phyloP scores from a whole-genome alignment of 2,113 vertebrate genomes.

The Brachypodius melanocephalos region DNA sequence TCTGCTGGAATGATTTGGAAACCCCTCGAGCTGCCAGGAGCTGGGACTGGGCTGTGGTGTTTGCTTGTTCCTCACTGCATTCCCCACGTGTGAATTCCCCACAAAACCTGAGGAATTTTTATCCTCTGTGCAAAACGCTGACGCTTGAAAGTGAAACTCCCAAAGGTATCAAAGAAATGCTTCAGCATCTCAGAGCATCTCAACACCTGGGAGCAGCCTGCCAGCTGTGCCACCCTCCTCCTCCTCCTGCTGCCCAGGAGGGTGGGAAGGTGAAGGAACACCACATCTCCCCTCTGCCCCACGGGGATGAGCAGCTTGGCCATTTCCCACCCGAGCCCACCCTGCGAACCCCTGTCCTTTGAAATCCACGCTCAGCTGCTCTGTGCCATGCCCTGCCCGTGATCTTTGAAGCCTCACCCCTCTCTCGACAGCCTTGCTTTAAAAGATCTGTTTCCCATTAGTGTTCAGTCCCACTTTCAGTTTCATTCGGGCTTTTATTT shows the following conservation, averaged over 20 bases:
- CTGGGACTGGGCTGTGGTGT: not conserved
- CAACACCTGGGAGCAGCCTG: not conserved
- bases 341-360: not conserved
- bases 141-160: not conserved
- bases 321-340: not conserved
- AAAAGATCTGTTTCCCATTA: constrained; percentile 20
- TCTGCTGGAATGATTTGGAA: not conserved
- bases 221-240: not conserved
- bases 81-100: rapidly evolving
- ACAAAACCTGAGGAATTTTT: not conserved
- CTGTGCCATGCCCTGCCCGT: not conserved
- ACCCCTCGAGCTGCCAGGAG: not conserved
- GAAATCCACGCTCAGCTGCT: not conserved
- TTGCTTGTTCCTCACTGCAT: rapidly evolving
- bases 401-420: constrained; percentile 8
- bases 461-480: not conserved
- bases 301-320: not conserved
- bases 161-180: not conserved
- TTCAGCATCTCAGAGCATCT: not conserved
- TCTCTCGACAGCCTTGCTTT: not conserved
- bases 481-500: constrained; percentile 60
- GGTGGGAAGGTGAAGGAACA: not conserved
- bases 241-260: not conserved
- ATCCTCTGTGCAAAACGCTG: not conserved
- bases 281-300: not conserved